Evolutionary conservation across 2,797 vertebrate genomes (phyloP), one percentile per base, ranked within the genome.

Genomic region (Philypnodon macrostomus): DNA sequence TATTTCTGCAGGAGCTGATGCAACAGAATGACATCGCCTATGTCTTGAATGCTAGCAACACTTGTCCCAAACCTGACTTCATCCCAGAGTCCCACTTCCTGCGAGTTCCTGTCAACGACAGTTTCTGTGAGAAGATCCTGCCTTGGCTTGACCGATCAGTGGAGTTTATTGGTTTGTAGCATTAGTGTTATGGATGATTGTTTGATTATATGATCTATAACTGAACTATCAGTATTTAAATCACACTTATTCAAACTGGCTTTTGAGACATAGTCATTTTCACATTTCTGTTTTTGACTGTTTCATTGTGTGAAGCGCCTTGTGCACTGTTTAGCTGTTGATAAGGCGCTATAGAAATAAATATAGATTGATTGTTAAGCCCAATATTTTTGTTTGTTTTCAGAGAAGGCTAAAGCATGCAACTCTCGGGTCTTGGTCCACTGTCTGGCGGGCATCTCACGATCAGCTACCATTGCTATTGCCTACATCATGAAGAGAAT

Each of bases 401-500:
- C 67, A 98, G 95, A 98, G 66, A 95, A 93, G 78, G 95, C 95
- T n/a, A 97, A 98, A 71, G 93, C 94, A 1, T 95, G 90, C 1
- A 92, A 98, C 1, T 88, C 91, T 2, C 80, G 81, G 0, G 96
- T 98, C 53, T 70, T 98, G 19, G 94, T 98, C n/a, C 96, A 98
- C 87, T 98, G 96, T n/a, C 78, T 98, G 53, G 96, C 95, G 0
- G 96, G 96, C 12, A 96, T 98, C 65, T 98, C 96, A 0, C 92
- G 95, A 45, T 98, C 95, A 0, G 96, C 96, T 64, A 98, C 96
- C 29, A 97, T 98, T 7, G 96, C 95, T 36, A 98, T 98, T 7
- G 96, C 94, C 3, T 98, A 98, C 77, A 96, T 98, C 82, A 98
- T 98, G 96, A 98, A 94, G 88, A 93, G 95, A 81, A 96, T 95